phyloP scores from a whole-genome alignment of 37 sponge, comb jelly and placozoan species.

The Ephydatia muelleri region DNA sequence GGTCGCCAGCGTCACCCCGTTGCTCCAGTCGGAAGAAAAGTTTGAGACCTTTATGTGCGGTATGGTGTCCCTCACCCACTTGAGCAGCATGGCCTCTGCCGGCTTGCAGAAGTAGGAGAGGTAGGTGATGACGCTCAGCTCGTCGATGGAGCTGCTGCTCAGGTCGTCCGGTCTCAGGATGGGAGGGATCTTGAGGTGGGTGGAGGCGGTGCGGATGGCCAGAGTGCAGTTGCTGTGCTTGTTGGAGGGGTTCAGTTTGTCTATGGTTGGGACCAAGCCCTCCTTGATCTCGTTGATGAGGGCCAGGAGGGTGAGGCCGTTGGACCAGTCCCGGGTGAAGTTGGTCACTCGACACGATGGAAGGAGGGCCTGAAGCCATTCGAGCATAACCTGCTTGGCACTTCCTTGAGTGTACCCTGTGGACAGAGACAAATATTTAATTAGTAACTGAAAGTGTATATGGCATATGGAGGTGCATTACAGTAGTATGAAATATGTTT shows the following conservation, averaged over 20 bases:
- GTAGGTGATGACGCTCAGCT: slow-evolving; percentile 85
- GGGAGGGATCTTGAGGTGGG: slow-evolving; percentile 71
- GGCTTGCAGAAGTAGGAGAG: slow-evolving; percentile 76
- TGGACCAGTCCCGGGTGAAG: slow-evolving; percentile 68
- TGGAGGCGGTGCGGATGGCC: slow-evolving; percentile 64
- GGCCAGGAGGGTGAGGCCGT: slow-evolving; percentile 66
- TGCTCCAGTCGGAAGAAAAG: slow-evolving; percentile 72
- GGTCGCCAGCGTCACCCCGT: slow-evolving; percentile 66
- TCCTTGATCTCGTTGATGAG: slow-evolving; percentile 74
- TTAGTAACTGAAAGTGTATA: too few species aligned
- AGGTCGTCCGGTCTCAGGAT: slow-evolving; percentile 64
- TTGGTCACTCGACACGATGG: slow-evolving; percentile 67
- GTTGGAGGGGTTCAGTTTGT: slow-evolving; percentile 62
- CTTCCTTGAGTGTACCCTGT: slow-evolving; percentile 37
- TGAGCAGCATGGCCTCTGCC: slow-evolving; percentile 46
- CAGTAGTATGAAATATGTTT: too few species aligned
- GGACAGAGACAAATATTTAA: background rate
- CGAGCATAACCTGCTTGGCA: slow-evolving; percentile 57
- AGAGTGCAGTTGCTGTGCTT: slow-evolving; percentile 61
- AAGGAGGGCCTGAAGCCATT: slow-evolving; percentile 68
- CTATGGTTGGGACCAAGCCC: slow-evolving; percentile 46
- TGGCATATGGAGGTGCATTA: too few species aligned
- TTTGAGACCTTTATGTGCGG: slow-evolving; percentile 61
- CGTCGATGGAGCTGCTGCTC: slow-evolving; percentile 57
- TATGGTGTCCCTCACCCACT: slow-evolving; percentile 61